Evolutionary conservation across 2,797 vertebrate species (phyloP), one percentile per base, ranked within the genome.

Genomic region (Lithobates sylvaticus): DNA sequence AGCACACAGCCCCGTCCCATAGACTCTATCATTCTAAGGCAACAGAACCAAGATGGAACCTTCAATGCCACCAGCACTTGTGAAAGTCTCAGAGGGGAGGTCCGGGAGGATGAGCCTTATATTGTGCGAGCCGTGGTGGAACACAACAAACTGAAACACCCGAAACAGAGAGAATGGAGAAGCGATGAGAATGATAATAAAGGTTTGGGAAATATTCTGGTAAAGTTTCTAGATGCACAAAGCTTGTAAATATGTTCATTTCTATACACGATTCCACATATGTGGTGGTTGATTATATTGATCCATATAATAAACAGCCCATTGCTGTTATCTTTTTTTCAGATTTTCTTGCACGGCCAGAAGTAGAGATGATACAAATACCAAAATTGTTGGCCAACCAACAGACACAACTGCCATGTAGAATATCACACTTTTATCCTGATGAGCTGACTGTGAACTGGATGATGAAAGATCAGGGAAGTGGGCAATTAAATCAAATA

Each of bases 11-110:
- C 54, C 7, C 23, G n/a, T 18, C 0, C 0, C 10, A 61, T 83
- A 39, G 21, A 18, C n/a, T 76, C 61, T 26, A 83, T 18, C 13
- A 1, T 34, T 6, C 0, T 68, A 2, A 75, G 68, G 72, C 10
- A 75, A 9, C 58, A 68, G 44, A 83, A 83, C 81, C 81, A 50
- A 21, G 72, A 83, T 21, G 81, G 72, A 58, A 83, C 81, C 61
- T 83, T 50, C 15, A 83, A 68, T 23, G 81, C 26, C 61, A 83
- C 72, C 72, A 83, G 72, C 81, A 83, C 61, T 7, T 76, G 39
- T 18, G 81, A 83, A 16, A 83, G 42, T 39, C 81, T 83, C n/a
- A 65, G 81, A 47, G 72, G 18, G 1, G 47, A 34, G 42, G 61
- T 83, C 5, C 32, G 3, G 65, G 72, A 47, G 10, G 29, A 21